A percentile compares a stretch with the other conserved stretches of the same genome.
phyloP scores from a whole-genome alignment of 2,113 vertebrate genomes.

The Brachyhypopomus gauderio region DNA sequence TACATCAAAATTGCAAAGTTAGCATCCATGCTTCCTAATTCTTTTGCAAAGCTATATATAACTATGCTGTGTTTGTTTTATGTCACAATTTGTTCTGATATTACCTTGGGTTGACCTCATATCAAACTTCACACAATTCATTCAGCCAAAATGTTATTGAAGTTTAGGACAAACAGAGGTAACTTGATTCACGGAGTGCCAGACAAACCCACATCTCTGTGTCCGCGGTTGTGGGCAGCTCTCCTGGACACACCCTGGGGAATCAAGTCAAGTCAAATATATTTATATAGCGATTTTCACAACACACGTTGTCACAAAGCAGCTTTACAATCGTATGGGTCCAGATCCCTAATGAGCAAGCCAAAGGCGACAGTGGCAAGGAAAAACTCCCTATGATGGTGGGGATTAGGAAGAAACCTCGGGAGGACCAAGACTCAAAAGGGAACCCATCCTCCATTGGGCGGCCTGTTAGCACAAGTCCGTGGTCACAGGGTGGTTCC shows the following conservation, averaged over 20 bases:
- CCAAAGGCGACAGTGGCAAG: too few species aligned
- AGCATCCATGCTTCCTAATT: neutral
- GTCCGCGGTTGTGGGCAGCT: neutral
- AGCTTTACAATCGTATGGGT: too few species aligned
- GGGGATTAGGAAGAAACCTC: too few species aligned
- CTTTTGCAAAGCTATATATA: neutral
- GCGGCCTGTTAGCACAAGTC: too few species aligned
- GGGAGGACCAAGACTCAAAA: too few species aligned
- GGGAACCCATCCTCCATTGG: too few species aligned
- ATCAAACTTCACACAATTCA: conserved; percentile 3
- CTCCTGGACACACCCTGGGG: conserved; percentile 41
- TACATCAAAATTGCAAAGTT: neutral
- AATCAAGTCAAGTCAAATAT: too few species aligned
- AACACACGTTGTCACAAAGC: too few species aligned
- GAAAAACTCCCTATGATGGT: too few species aligned
- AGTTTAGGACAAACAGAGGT: neutral
- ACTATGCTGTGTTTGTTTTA: neutral
- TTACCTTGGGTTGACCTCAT: neutral
- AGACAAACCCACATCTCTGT: neutral
- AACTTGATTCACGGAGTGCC: neutral
- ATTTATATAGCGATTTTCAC: too few species aligned
- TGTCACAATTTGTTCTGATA: neutral
- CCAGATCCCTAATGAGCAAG: too few species aligned
- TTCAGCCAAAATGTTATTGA: neutral
- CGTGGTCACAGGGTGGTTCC: too few species aligned